Conservation (phyloP, 64 coral and sea anemone genomes). For the Astreopora myriophthalma region DNA sequence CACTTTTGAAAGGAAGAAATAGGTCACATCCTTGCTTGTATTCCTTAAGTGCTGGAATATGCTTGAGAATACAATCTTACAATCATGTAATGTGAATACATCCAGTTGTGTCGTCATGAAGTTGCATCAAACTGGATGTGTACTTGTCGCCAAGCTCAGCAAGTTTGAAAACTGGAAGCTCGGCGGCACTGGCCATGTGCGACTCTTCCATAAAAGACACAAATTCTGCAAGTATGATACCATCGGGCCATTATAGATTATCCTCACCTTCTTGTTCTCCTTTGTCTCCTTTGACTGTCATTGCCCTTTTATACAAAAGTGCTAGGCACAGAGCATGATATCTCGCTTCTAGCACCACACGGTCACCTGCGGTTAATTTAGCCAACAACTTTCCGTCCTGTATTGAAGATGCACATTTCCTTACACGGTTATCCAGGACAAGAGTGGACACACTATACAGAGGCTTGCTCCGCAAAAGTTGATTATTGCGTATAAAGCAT, state of each 20-base stretch:
- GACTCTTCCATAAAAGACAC: slow-evolving; percentile 27
- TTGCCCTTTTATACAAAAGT: slow-evolving; percentile 63
- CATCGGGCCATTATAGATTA: slow-evolving; percentile 38
- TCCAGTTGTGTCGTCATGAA: not conserved
- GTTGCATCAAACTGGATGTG: not conserved
- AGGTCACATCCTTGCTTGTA: slow-evolving; percentile 46
- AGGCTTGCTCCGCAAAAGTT: slow-evolving; percentile 18
- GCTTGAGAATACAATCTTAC: slow-evolving; percentile 22
- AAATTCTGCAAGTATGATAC: slow-evolving; percentile 60
- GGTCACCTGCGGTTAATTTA: slow-evolving; percentile 40
- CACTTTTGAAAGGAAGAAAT: slow-evolving; percentile 32
- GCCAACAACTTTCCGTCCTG: slow-evolving; percentile 51
- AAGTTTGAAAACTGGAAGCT: not conserved
- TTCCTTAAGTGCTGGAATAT: slow-evolving; percentile 48
- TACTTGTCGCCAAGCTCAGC: not conserved
- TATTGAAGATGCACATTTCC: slow-evolving; percentile 60
- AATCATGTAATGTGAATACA: slow-evolving; percentile 40
- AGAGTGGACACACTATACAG: slow-evolving; percentile 71
- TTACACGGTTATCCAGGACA: slow-evolving; percentile 59
- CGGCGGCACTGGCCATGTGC: slow-evolving; percentile 22
- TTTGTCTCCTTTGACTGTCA: slow-evolving; percentile 23
- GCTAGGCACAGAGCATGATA: slow-evolving; percentile 71
- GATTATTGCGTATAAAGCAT: slow-evolving; percentile 72
- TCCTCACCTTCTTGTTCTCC: slow-evolving; percentile 42
- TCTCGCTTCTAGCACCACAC: slow-evolving; percentile 61